phyloP scores from a whole-genome alignment of 2,113 vertebrate genomes.

The Cettia cetti region DNA sequence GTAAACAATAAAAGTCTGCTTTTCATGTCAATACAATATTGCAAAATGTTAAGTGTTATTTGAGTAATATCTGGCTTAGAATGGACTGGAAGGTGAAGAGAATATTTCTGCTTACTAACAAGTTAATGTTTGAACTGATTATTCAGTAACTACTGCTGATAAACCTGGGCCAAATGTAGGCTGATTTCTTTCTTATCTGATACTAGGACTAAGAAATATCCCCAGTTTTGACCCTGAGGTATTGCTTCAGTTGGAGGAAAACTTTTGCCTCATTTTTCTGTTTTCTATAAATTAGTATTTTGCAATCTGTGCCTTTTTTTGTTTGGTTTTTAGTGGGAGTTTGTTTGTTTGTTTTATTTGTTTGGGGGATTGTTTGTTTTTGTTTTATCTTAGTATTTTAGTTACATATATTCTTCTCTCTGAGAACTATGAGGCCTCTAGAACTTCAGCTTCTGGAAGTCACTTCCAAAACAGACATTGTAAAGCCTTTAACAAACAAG shows the following conservation, averaged over 20 bases:
- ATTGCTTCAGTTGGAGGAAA: background rate
- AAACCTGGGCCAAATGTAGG: background rate
- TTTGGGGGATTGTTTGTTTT: background rate
- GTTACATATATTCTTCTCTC: background rate
- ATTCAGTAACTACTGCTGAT: background rate
- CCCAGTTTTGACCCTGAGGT: background rate
- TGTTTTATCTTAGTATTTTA: background rate
- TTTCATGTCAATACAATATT: background rate
- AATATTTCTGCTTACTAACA: constrained; percentile 6
- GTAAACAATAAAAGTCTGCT: background rate
- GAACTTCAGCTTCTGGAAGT: background rate
- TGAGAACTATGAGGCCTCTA: background rate
- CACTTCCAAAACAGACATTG: background rate
- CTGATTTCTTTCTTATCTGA: background rate
- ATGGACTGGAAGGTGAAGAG: background rate
- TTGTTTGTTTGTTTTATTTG: background rate
- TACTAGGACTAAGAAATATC: background rate
- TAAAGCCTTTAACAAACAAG: background rate
- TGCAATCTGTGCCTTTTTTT: background rate
- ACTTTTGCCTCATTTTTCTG: background rate
- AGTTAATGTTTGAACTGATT: constrained; percentile 10
- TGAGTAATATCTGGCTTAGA: background rate
- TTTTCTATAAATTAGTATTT: background rate
- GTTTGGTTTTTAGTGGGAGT: background rate
- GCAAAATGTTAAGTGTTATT: background rate